Percentiles rank a stretch among this genome's conserved stretches.
These are phyloP conservation scores for Hypsibius dujardini DNA, from an alignment of 1,140 invertebrate species.

Conservation along the genomic window DNA sequence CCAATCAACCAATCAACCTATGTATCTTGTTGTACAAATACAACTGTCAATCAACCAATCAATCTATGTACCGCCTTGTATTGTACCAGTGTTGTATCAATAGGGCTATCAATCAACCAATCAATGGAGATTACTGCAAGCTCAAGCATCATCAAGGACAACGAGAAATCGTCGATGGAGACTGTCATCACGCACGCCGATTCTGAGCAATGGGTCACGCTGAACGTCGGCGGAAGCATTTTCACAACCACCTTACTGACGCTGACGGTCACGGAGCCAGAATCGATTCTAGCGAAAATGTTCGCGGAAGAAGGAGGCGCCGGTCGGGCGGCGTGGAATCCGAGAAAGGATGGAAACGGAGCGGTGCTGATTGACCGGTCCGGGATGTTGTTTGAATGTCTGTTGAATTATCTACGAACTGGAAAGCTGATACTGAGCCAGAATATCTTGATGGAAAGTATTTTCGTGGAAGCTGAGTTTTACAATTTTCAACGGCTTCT, in stretches of 20 bases:
- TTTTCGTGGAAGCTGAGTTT: not conserved
- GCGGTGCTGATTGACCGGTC: not conserved
- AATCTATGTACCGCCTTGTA: too few relatives aligned
- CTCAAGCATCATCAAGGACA: too few relatives aligned
- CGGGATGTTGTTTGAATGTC: not conserved
- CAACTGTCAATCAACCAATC: too few relatives aligned
- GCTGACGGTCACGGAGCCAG: not conserved
- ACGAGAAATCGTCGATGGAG: too few relatives aligned
- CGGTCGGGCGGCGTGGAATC: not conserved
- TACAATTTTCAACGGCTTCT: not conserved
- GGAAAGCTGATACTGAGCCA: not conserved
- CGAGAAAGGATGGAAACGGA: not conserved
- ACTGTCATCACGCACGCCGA: too few relatives aligned
- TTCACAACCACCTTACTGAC: not conserved
- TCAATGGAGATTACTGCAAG: too few relatives aligned
- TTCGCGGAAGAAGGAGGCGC: not conserved
- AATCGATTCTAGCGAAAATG: not conserved
- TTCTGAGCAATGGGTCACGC: not conserved
- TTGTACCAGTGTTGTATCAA: too few relatives aligned
- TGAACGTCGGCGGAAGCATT: not conserved
- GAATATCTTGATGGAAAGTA: not conserved
- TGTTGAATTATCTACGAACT: not conserved
- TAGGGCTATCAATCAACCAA: too few relatives aligned
- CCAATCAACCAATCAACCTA: too few relatives aligned
- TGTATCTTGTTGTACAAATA: too few relatives aligned